Conservation (phyloP, 37 sponge, comb jelly and placozoan species). For the Oopsacas minuta region DNA sequence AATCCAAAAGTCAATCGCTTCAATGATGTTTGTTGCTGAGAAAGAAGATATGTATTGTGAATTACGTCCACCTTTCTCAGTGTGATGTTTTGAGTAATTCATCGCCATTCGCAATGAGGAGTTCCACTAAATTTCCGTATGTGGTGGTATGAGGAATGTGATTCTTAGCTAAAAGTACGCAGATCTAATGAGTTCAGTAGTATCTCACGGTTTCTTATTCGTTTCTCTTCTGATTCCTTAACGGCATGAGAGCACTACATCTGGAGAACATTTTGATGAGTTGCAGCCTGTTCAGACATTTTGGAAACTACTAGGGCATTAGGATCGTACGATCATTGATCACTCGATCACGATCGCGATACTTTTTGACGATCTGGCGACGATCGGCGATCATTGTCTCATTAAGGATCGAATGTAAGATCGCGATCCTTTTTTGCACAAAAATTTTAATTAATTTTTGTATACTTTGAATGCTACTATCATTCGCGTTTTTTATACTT, state of each 20-base stretch:
- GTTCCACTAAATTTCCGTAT: background rate
- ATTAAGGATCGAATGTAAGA: too few species aligned
- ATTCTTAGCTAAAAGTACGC: background rate
- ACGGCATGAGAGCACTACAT: background rate
- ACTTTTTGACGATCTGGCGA: too few species aligned
- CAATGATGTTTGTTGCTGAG: background rate
- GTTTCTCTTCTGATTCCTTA: background rate
- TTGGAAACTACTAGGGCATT: too few species aligned
- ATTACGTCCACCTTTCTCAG: background rate
- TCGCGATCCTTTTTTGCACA: too few species aligned
- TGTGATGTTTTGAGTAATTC: background rate
- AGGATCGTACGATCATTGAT: too few species aligned
- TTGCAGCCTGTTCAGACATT: background rate
- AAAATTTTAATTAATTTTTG: too few species aligned
- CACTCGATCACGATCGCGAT: too few species aligned
- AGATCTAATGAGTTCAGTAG: background rate
- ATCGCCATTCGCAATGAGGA: background rate
- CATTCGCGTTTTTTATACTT: too few species aligned
- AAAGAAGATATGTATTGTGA: background rate
- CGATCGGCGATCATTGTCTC: too few species aligned
- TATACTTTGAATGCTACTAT: too few species aligned
- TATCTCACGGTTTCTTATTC: background rate
- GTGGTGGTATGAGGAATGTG: background rate
- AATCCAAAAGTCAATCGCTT: conserved; percentile 17
- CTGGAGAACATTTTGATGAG: background rate